A percentile compares a stretch with the other conserved stretches of the same genome.
These are phyloP conservation scores for Glyptemys insculpta DNA, from an alignment of 2,797 vertebrate genomes.

Conservation along the genomic window DNA sequence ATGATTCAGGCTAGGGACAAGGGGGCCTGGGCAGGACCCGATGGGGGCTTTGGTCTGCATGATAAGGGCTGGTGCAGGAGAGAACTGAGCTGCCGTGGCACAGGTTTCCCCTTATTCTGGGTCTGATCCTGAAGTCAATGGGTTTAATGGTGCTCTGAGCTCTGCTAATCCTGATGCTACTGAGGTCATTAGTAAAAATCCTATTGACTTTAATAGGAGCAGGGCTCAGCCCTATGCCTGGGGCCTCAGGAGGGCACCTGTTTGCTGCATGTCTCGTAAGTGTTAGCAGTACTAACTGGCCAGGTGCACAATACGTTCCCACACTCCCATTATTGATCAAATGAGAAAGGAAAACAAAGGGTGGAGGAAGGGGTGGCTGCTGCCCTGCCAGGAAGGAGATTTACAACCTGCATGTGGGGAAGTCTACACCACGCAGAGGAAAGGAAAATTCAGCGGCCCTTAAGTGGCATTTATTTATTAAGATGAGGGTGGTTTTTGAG, in stretches of 20 bases:
- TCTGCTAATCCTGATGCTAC: neutral
- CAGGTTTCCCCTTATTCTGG: neutral
- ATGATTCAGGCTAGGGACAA: neutral
- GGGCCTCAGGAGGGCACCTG: neutral
- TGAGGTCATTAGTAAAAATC: neutral
- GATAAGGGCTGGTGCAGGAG: neutral
- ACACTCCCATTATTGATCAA: neutral
- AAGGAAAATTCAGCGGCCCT: neutral
- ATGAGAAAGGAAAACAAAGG: neutral
- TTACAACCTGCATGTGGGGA: neutral
- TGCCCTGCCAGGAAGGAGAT: neutral
- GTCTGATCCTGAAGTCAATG: neutral
- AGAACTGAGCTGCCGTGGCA: neutral
- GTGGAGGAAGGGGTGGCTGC: neutral
- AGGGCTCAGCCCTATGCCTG: neutral
- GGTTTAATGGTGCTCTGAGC: neutral
- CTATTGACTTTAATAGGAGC: neutral
- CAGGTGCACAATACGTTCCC: neutral
- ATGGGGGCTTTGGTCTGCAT: too few relatives aligned
- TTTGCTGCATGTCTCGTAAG: neutral
- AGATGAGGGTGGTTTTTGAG: neutral
- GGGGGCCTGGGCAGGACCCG: neutral
- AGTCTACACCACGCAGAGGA: neutral
- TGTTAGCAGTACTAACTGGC: neutral
- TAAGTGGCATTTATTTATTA: constrained; percentile 23